Evolutionary conservation across 1,140 invertebrate genomes (phyloP).

Genomic region (Copidosoma floridanum): DNA sequence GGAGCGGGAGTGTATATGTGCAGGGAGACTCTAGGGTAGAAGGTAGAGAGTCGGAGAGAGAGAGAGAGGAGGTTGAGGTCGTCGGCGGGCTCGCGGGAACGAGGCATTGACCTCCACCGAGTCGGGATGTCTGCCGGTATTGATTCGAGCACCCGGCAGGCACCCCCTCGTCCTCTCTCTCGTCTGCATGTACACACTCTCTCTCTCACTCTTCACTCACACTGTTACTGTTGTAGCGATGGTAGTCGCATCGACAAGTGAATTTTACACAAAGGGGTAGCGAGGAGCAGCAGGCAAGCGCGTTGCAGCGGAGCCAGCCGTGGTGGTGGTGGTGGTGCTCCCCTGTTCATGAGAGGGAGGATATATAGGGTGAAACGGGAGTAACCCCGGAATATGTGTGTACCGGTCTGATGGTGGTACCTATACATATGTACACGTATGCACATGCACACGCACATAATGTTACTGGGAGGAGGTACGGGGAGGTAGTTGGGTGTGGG

Average conservation of each 20-base stretch:
- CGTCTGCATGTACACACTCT: no score
- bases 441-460: constrained; percentile 18
- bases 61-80: constrained; percentile 51
- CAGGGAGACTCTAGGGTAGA: constrained; percentile 35
- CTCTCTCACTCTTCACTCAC: no score
- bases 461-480: constrained; percentile 31
- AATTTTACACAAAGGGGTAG: no score
- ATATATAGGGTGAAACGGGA: constrained; percentile 34
- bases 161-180: neutral
- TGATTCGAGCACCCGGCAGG: constrained; percentile 41
- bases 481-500: constrained; percentile 26
- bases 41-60: constrained; percentile 35
- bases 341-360: neutral
- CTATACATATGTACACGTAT: neutral
- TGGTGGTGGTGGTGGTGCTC: constrained; percentile 34
- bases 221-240: no score
- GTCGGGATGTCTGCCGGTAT: constrained; percentile 54
- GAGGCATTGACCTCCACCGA: constrained; percentile 51
- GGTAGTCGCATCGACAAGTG: no score
- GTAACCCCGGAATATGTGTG: constrained; percentile 22
- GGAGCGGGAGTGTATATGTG: neutral
- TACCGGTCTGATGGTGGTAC: no score
- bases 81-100: constrained; percentile 48
- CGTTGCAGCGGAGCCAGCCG: constrained; percentile 26
- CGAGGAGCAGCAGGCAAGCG: no score